Evolutionary conservation across 2,888 invertebrate genomes (phyloP).

Genomic region (Ochropacha duplaris): DNA sequence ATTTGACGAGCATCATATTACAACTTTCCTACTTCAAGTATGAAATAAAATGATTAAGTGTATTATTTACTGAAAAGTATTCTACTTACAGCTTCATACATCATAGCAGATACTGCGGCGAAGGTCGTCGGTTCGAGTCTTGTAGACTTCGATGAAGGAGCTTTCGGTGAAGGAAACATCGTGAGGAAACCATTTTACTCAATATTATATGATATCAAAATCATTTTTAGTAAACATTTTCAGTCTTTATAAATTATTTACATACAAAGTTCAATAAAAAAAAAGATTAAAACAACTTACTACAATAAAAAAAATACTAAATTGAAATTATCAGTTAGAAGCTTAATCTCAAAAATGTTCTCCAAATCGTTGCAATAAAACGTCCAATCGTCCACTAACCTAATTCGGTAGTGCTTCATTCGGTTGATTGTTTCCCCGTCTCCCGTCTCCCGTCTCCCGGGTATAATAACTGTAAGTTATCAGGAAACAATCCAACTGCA

Average conservation of each 20-base stretch:
- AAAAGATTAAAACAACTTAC: background rate
- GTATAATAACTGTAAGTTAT: background rate
- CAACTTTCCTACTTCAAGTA: background rate
- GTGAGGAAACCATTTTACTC: too few relatives aligned
- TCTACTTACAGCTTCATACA: too few relatives aligned
- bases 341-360: background rate
- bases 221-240: too few relatives aligned
- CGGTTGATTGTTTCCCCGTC: background rate
- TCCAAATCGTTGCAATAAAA: background rate
- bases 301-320: too few relatives aligned
- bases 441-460: background rate
- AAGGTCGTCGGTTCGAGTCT: too few relatives aligned
- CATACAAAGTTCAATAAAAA: background rate
- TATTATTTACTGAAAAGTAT: background rate
- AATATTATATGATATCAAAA: too few relatives aligned
- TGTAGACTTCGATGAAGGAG: too few relatives aligned
- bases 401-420: background rate
- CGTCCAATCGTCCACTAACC: background rate
- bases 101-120: too few relatives aligned
- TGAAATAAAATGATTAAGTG: background rate
- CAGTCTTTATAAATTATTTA: too few relatives aligned
- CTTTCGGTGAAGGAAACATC: too few relatives aligned
- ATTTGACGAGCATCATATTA: background rate
- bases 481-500: constrained; percentile 5
- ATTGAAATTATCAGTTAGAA: background rate